phyloP scores from a whole-genome alignment of 2,888 invertebrate species.

The Lordiphosa andalusiaca region DNA sequence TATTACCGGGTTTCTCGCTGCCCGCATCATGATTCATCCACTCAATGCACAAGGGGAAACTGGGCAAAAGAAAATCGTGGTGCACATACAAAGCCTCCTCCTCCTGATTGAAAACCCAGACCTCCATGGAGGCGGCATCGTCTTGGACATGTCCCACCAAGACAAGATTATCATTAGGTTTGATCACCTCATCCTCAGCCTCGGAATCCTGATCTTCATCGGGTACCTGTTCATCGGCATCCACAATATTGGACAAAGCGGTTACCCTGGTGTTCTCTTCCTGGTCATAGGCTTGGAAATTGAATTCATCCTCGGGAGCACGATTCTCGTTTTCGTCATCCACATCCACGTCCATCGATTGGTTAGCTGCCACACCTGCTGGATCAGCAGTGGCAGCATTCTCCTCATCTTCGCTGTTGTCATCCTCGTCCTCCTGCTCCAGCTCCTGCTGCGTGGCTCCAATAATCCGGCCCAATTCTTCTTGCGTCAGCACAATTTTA shows the following conservation, averaged over 20 bases:
- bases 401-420: constrained; percentile 80
- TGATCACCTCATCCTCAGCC: constrained; percentile 94
- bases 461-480: constrained; percentile 88
- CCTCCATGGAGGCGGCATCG: constrained; percentile 92
- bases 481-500: constrained; percentile 87
- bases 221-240: constrained; percentile 71
- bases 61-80: constrained; percentile 94
- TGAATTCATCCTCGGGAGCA: constrained; percentile 84
- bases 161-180: constrained; percentile 93
- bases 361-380: constrained; percentile 12
- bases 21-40: constrained; percentile 94
- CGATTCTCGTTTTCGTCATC: constrained; percentile 61
- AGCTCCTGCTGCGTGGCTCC: constrained; percentile 86
- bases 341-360: constrained; percentile 52
- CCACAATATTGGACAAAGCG: constrained; percentile 80
- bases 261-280: constrained; percentile 79
- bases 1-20: constrained; percentile 87
- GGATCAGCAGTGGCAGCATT: constrained; percentile 28
- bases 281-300: constrained; percentile 88
- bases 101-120: constrained; percentile 94
- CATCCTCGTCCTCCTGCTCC: constrained; percentile 81
- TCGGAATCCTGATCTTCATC: constrained; percentile 84
- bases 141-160: constrained; percentile 92
- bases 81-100: constrained; percentile 95
- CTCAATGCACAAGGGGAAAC: constrained; percentile 95